Base-by-base conservation (phyloP, 2,888 invertebrate genomes). In the Meliscaeva auricollis region DNA sequence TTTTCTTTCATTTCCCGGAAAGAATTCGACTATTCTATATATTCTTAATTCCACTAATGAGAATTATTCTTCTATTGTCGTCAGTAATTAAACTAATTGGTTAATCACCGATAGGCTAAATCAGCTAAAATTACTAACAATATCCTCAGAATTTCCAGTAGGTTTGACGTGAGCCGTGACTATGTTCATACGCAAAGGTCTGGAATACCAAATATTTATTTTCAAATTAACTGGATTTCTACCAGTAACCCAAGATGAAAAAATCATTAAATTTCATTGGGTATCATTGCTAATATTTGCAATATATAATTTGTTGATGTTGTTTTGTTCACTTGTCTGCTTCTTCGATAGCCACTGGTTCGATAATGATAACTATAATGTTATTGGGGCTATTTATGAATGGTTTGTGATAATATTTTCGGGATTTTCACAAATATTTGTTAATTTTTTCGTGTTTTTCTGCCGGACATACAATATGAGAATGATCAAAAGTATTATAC, bases 151-250 rank as follows among this genome's bases (percentile, higher is more conserved):
- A n/a, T n/a, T n/a, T n/a, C n/a, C n/a, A n/a, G n/a, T n/a, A n/a
- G n/a, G n/a, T n/a, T n/a, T n/a, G n/a, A n/a, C n/a, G n/a, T n/a
- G n/a, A n/a, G n/a, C n/a, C n/a, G n/a, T 22, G 8, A 44, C 0
- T 26, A 62, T 62, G 62, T 30, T 15, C 6, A 30, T 44, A 44
- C 62, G 44, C 0, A 62, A 62, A 20, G 62, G 62, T 0, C 2
- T 62, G 6, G 26, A 4, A 7, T 62, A 44, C 6, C 62, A 62
- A 44, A 13, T 62, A 1, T 44, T 15, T 3, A n/a, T 8, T 15
- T 15, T 62, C 1, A 15, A 44, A 15, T 15, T 62, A 15, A 15
- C 11, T 11, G 41, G 62, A 2, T 6, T 62, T 0, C 41, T 62
- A 0, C 44, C 62, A 26, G 9, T 44, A 2, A 26, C 9, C 9